A percentile compares a stretch with the other conserved stretches of the same genome.
These are phyloP conservation scores for Oryzias celebensis DNA, from an alignment of 2,113 vertebrate species.

Conservation along the genomic window DNA sequence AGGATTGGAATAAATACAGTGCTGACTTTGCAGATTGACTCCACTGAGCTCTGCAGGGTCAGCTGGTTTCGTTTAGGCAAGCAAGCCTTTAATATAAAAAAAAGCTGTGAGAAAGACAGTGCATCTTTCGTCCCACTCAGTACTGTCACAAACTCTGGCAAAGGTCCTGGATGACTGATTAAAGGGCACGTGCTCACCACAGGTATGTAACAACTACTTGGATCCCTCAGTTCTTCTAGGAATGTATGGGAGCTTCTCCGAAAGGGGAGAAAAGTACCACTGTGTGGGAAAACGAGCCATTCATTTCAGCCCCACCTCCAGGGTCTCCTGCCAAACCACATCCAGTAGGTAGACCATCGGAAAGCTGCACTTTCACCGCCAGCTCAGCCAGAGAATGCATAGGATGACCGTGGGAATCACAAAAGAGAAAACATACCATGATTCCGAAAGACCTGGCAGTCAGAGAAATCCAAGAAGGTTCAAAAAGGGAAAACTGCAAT, in stretches of 20 bases:
- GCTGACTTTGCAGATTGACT: neutral
- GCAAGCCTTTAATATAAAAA: conserved; percentile 29
- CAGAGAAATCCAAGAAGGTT: conserved; percentile 25
- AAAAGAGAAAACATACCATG: conserved; percentile 8
- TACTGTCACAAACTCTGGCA: conserved; percentile 39
- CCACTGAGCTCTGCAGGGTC: conserved; percentile 11
- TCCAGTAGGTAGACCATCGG: conserved; percentile 29
- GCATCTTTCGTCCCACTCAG: conserved; percentile 38
- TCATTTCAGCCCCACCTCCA: conserved; percentile 38
- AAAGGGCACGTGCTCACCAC: conserved; percentile 53
- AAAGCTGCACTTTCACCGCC: conserved; percentile 40
- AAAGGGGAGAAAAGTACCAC: conserved; percentile 58
- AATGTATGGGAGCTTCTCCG: conserved; percentile 63
- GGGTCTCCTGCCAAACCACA: conserved; percentile 34
- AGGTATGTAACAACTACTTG: conserved; percentile 63
- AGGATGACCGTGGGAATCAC: conserved; percentile 49
- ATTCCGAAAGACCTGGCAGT: conserved; percentile 22
- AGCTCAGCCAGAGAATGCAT: conserved; percentile 26
- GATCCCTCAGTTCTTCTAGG: conserved; percentile 43
- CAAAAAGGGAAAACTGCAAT: neutral
- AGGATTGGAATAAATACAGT: neutral
- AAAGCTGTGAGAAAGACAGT: conserved; percentile 55
- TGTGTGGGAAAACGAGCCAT: conserved; percentile 47
- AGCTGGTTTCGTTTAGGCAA: conserved; percentile 50
- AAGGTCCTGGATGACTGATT: conserved; percentile 55